Conservation (phyloP, 2,888 invertebrate genomes). For the Coenonympha glycerion region DNA sequence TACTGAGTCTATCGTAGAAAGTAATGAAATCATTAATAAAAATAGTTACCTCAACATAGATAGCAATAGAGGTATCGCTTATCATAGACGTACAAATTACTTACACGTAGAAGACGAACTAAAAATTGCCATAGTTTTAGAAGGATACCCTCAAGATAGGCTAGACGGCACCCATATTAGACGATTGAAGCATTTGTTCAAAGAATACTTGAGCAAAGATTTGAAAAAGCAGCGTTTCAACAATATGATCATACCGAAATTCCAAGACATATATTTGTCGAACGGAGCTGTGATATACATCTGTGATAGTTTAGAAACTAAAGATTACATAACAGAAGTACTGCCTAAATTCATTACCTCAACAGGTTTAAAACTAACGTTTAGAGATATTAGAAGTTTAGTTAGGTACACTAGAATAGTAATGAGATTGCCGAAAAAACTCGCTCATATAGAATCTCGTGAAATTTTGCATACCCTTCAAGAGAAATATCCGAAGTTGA, state of each 20-base stretch:
- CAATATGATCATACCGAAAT: conserved; percentile 60
- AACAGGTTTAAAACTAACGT: conserved; percentile 55
- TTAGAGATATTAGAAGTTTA: conserved; percentile 53
- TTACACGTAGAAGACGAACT: conserved; percentile 60
- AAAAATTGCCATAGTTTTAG: conserved; percentile 60
- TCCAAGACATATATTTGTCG: conserved; percentile 62
- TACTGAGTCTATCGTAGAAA: conserved; percentile 50
- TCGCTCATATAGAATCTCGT: conserved; percentile 52
- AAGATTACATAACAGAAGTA: conserved; percentile 57
- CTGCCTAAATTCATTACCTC: conserved; percentile 58
- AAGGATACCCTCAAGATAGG: conserved; percentile 62
- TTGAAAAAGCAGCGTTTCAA: conserved; percentile 57
- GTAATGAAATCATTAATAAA: conserved; percentile 43
- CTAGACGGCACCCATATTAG: conserved; percentile 62
- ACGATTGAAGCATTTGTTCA: conserved; percentile 58
- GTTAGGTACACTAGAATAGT: conserved; percentile 62
- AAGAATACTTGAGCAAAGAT: conserved; percentile 62
- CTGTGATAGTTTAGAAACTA: conserved; percentile 66
- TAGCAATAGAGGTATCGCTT: conserved; percentile 62
- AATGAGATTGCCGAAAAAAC: conserved; percentile 54
- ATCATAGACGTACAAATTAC: conserved; percentile 64
- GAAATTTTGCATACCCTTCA: conserved; percentile 51
- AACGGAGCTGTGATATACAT: conserved; percentile 67
- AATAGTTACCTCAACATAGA: conserved; percentile 57
- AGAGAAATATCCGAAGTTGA: conserved; percentile 49